Conservation (phyloP, 2,113 vertebrate species). For the Microcebus lehilahytsara region DNA sequence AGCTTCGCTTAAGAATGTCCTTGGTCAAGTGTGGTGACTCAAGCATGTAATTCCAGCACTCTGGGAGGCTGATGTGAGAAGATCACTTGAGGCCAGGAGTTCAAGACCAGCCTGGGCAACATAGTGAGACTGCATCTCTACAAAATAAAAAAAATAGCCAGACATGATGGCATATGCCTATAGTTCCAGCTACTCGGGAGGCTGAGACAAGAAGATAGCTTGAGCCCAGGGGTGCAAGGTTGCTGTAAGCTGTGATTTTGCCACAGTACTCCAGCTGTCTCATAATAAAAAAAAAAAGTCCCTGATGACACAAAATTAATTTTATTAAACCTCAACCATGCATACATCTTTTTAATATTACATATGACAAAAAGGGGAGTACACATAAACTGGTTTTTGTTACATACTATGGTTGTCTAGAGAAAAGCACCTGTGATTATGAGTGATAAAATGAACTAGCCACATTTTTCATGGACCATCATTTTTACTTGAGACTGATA, state of each 20-base stretch:
- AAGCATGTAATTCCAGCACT: neutral
- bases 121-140: neutral
- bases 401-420: neutral
- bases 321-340: neutral
- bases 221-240: too few relatives aligned
- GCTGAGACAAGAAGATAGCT: neutral
- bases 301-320: neutral
- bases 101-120: neutral
- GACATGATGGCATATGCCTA: neutral
- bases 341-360: neutral
- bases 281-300: neutral
- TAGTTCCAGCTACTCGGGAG: neutral
- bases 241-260: neutral
- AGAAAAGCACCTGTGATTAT: neutral
- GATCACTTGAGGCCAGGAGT: neutral
- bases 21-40: neutral
- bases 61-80: neutral
- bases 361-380: neutral
- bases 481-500: conserved; percentile 23
- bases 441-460: neutral
- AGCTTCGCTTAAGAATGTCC: neutral
- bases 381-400: neutral
- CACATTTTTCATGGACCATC: neutral
- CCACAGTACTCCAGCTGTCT: neutral
- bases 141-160: neutral